phyloP scores from a whole-genome alignment of 64 coral and sea anemone species.

The Montipora cactus region DNA sequence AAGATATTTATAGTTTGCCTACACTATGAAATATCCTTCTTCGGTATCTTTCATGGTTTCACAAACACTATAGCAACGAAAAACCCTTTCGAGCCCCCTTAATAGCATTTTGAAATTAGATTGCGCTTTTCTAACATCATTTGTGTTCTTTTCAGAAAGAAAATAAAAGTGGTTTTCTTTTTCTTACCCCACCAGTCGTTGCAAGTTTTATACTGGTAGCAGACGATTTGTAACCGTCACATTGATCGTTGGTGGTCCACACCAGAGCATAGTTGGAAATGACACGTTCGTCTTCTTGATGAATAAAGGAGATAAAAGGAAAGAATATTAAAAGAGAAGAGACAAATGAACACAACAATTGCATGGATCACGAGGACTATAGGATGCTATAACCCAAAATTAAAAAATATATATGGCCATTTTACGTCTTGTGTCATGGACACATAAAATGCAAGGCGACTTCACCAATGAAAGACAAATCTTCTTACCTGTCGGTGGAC shows the following conservation, averaged over 20 bases:
- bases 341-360: background rate
- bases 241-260: background rate
- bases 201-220: rapidly evolving
- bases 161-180: background rate
- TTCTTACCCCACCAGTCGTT: background rate
- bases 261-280: constrained; percentile 7
- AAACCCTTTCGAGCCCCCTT: no score
- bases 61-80: no score
- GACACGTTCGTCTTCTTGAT: background rate
- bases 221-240: background rate
- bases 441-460: background rate
- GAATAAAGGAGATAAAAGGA: background rate
- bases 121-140: no score
- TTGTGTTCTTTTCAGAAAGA: no score
- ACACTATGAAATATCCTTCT: no score
- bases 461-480: background rate
- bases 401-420: no score
- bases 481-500: constrained; percentile 10
- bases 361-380: no score
- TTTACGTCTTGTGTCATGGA: background rate
- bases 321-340: background rate
- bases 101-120: no score
- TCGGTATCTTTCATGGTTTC: no score
- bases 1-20: no score
- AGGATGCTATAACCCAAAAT: no score